These are phyloP conservation scores for Tetropium fuscum DNA, from an alignment of 2,888 invertebrate genomes.

Conservation along the genomic window DNA sequence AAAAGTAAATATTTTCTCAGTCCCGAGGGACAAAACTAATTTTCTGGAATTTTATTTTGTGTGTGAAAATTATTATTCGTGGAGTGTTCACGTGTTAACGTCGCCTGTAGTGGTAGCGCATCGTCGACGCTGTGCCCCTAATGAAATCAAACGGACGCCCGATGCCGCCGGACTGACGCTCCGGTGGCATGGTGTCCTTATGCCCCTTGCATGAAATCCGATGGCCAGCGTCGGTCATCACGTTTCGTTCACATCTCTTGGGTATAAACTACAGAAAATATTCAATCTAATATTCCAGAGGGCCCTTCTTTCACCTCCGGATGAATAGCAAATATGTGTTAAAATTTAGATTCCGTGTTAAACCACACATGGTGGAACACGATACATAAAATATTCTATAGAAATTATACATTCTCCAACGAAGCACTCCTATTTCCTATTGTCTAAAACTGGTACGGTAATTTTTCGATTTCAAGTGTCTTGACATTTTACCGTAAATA, in stretches of 20 bases:
- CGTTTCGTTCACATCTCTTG: constrained; percentile 35
- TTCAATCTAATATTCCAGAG: constrained; percentile 41
- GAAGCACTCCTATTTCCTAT: no score
- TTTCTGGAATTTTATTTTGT: constrained; percentile 13
- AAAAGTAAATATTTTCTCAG: neutral
- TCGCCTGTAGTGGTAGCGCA: constrained; percentile 32
- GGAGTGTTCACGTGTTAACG: constrained; percentile 32
- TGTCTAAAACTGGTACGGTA: no score
- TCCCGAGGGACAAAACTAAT: neutral
- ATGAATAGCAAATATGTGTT: constrained; percentile 14
- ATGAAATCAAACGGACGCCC: constrained; percentile 40
- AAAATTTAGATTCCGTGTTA: constrained; percentile 10
- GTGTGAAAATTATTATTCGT: constrained; percentile 39
- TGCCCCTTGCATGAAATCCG: constrained; percentile 9
- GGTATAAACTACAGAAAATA: constrained; percentile 38
- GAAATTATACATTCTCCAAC: no score
- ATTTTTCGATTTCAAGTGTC: no score
- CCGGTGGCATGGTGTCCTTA: neutral
- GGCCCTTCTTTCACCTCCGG: constrained; percentile 9
- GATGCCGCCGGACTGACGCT: constrained; percentile 25
- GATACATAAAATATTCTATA: no score
- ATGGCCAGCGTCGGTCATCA: constrained; percentile 32
- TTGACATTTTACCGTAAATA: no score
- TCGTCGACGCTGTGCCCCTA: constrained; percentile 26
- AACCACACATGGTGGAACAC: no score